Conservation (phyloP, 2,113 vertebrate species). For the Microtus oregoni region DNA sequence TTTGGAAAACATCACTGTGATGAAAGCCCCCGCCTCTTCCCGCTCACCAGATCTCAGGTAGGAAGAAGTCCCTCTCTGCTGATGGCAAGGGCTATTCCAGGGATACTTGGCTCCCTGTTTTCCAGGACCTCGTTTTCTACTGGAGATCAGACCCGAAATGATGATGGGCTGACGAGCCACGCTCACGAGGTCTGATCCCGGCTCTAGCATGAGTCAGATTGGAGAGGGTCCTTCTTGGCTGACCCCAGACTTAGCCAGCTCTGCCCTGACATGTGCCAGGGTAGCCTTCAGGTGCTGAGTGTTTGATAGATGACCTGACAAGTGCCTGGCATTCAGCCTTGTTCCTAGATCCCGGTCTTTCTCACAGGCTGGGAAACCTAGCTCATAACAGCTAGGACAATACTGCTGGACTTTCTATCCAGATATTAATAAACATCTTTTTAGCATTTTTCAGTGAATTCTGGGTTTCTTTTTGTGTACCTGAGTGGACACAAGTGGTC, state of each 20-base stretch:
- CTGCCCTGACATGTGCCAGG: not conserved
- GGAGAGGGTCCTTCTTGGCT: not conserved
- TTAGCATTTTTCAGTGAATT: conserved; percentile 56
- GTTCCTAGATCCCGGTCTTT: not conserved
- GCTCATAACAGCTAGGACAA: not conserved
- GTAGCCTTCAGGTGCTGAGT: not conserved
- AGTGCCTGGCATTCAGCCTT: conserved; percentile 57
- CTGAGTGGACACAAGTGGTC: not conserved
- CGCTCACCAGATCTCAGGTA: not conserved
- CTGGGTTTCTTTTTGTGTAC: conserved; percentile 53
- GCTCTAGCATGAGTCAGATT: not conserved
- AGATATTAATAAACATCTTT: conserved; percentile 73
- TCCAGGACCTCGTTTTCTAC: not conserved
- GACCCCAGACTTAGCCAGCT: not conserved
- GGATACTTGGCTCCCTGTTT: not conserved
- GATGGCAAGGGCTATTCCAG: not conserved
- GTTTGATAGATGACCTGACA: not conserved
- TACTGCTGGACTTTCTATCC: conserved; percentile 45
- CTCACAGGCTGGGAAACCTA: conserved; percentile 25
- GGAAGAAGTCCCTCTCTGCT: not conserved
- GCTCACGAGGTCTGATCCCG: not conserved
- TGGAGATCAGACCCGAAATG: not conserved
- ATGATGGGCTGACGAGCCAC: not conserved
- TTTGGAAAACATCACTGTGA: conserved; percentile 75
- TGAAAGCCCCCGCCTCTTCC: not conserved